Base-by-base conservation (phyloP, 2,888 invertebrate species). In the Frankliniella intonsa region DNA sequence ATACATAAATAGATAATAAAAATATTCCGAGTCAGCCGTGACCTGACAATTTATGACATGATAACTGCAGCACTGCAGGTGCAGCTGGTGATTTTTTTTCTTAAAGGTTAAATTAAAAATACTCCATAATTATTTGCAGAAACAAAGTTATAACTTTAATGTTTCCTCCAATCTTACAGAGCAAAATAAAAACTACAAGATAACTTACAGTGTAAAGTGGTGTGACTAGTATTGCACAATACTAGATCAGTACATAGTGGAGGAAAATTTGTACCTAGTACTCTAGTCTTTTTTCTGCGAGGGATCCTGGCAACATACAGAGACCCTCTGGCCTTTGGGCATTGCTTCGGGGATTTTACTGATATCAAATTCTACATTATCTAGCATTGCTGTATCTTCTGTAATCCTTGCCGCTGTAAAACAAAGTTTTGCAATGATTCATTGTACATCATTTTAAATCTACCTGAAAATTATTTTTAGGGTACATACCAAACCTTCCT, bases 391-490 rank as follows among this genome's bases (percentile, higher is more conserved):
- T 14, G 91, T 92, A 82, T 94, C 92, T 82, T 90, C 87, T 38
- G 90, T 91, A 83, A 94, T 91, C 84, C 88, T 89, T 22, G 91
- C 90, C 86, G 90, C 93, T 93, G 88, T 83, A 91, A 91, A 83
- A 85, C 82, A 84, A 85, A 83, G 38, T 38, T 38, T 38, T 38
- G 38, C n/a, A 85, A 81, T 81, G 81, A 83, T n/a, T n/a, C n/a
- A n/a, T n/a, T n/a, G n/a, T n/a, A n/a, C n/a, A n/a, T n/a, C n/a
- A 81, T 80, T 82, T 81, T 50, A 82, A 38, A 69, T 22, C 50
- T 81, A 49, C 38, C 65, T 27, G 17, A 81, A 82, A 25, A 76
- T 25, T 5, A 3, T 11, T 1, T 80, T 80, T 65, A 80, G 49
- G 50, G 76, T 80, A 82, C 87, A 87, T 89, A 94, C 94, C 91